Conservation (phyloP, 2,113 vertebrate genomes). For the Carassius auratus region DNA sequence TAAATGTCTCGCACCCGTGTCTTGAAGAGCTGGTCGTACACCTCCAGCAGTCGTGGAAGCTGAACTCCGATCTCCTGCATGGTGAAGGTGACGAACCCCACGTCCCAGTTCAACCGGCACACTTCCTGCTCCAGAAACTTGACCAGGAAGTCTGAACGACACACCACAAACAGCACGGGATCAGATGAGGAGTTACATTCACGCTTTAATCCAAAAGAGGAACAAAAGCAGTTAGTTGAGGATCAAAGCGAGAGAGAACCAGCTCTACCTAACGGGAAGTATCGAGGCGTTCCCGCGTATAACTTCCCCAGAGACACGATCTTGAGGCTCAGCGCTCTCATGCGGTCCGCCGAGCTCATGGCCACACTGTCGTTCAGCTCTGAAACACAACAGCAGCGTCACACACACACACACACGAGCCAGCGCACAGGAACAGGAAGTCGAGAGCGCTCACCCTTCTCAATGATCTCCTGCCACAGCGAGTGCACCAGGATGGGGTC, state of each 20-base stretch:
- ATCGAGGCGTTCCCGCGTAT: conserved; percentile 93
- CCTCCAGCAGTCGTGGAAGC: conserved; percentile 87
- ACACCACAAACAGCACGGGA: neutral
- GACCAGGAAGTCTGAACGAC: conserved; percentile 87
- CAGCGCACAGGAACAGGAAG: neutral
- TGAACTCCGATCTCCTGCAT: conserved; percentile 94
- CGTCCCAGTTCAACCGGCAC: conserved; percentile 89
- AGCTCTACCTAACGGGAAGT: conserved; percentile 86
- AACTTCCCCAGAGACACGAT: conserved; percentile 90
- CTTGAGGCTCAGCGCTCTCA: conserved; percentile 91
- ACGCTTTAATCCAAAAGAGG: no score
- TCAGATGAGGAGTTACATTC: neutral
- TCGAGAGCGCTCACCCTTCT: conserved; percentile 82
- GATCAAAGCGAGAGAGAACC: no score
- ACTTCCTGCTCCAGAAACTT: conserved; percentile 94
- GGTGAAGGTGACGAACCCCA: conserved; percentile 90
- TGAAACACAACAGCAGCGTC: conserved; percentile 61
- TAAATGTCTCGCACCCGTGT: conserved; percentile 79
- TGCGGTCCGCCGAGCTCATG: conserved; percentile 86
- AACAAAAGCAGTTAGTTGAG: no score
- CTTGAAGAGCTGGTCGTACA: conserved; percentile 96
- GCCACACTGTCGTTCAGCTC: conserved; percentile 85
- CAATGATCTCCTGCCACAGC: conserved; percentile 96
- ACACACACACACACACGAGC: conserved; percentile 9
- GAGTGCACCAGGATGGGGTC: conserved; percentile 94